Percentiles rank a stretch among this genome's conserved stretches.
phyloP scores from a whole-genome alignment of 2,797 vertebrate genomes.

The Gymnothorax reevesii region DNA sequence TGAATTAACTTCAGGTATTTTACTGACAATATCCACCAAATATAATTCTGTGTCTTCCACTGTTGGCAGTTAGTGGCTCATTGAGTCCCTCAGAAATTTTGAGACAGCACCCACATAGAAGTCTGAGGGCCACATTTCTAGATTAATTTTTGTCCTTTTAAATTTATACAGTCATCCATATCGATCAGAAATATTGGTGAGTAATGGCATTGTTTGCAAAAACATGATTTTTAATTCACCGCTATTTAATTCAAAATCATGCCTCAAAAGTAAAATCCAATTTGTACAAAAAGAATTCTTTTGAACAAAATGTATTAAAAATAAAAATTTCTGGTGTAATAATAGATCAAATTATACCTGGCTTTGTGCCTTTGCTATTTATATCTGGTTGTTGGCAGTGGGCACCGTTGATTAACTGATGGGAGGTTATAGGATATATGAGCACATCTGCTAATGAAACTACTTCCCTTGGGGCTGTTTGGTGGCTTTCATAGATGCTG shows the following conservation, averaged over 20 bases:
- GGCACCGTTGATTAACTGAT: slow-evolving; percentile 56
- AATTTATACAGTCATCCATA: background rate
- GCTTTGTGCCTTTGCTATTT: slow-evolving; percentile 49
- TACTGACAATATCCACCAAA: background rate
- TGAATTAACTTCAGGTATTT: too few species aligned
- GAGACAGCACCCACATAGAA: background rate
- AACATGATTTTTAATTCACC: background rate
- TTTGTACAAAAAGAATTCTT: background rate
- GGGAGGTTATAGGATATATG: slow-evolving; percentile 37
- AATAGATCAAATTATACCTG: slow-evolving; percentile 14
- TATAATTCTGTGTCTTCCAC: background rate
- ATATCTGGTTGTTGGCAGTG: slow-evolving; percentile 44
- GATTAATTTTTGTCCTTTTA: background rate
- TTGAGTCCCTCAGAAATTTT: background rate
- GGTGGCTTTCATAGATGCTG: background rate
- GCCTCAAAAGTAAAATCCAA: too few species aligned
- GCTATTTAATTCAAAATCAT: background rate
- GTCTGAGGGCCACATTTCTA: background rate
- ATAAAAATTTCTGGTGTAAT: slow-evolving; percentile 22
- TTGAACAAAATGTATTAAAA: slow-evolving; percentile 21
- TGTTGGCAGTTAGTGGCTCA: background rate
- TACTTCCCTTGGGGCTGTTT: background rate
- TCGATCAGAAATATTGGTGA: background rate
- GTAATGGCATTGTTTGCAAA: background rate
- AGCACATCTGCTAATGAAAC: slow-evolving; percentile 25